A percentile compares a stretch with the other conserved stretches of the same genome.
Evolutionary conservation across 2,797 vertebrate genomes (phyloP).

Genomic region (Hirundo rustica): DNA sequence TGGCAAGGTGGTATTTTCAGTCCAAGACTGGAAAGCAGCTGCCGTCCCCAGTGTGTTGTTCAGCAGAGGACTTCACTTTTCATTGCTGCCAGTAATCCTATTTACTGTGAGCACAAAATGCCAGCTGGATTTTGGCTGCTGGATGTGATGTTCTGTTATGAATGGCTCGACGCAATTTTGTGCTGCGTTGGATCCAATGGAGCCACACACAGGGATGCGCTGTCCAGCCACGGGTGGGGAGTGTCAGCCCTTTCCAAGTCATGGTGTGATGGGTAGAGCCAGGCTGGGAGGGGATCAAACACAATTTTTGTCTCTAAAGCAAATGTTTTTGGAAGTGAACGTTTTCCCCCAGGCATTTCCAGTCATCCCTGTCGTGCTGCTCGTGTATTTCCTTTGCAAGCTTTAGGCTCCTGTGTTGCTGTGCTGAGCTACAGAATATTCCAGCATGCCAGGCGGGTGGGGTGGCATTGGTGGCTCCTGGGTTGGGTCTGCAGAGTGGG

Average conservation of each 20-base stretch:
- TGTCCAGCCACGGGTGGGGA: not conserved
- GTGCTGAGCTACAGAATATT: not conserved
- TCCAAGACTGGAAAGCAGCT: slow-evolving; percentile 20
- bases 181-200: not conserved
- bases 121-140: slow-evolving; percentile 2
- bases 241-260: not conserved
- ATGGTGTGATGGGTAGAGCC: not conserved
- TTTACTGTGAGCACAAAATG: not conserved
- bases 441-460: rapidly evolving
- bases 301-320: not conserved
- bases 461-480: not conserved
- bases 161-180: not conserved
- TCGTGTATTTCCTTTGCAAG: not conserved
- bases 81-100: slow-evolving; percentile 38
- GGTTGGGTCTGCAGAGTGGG: not conserved
- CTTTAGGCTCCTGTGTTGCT: not conserved
- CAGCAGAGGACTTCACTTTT: slow-evolving; percentile 31
- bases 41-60: slow-evolving; percentile 32
- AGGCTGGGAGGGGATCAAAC: not conserved
- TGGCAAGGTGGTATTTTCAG: slow-evolving; percentile 13
- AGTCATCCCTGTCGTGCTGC: not conserved
- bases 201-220: rapidly evolving
- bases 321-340: not conserved
- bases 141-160: not conserved
- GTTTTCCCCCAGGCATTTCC: not conserved